phyloP scores from a whole-genome alignment of 1,140 invertebrate species.

The Musca domestica region DNA sequence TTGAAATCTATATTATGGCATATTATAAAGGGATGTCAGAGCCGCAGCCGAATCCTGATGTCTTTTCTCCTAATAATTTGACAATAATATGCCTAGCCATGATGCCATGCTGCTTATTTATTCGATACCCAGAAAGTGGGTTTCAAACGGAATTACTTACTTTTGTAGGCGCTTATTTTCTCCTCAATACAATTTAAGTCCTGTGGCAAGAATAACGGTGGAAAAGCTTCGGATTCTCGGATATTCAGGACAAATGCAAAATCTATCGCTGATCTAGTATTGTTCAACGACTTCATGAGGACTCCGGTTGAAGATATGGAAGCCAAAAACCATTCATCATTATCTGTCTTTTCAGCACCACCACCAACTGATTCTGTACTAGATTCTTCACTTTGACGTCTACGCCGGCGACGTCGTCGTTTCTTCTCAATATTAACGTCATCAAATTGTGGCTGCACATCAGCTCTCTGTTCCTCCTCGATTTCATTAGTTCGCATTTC shows the following conservation, averaged over 20 bases:
- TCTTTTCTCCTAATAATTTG: too few species aligned
- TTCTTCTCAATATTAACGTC: background rate
- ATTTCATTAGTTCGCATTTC: constrained; percentile 20
- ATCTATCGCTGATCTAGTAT: constrained; percentile 41
- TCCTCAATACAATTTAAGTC: constrained; percentile 51
- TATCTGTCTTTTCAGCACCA: too few species aligned
- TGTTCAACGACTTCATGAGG: constrained; percentile 41
- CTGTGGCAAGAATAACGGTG: constrained; percentile 48
- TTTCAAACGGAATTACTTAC: constrained; percentile 28
- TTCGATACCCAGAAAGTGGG: background rate
- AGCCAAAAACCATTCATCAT: constrained; percentile 44
- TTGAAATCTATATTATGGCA: too few species aligned
- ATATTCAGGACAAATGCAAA: constrained; percentile 52
- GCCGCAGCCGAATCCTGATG: too few species aligned
- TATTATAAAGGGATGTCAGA: too few species aligned
- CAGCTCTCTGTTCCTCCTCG: background rate
- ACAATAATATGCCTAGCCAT: too few species aligned
- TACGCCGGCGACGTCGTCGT: constrained; percentile 24
- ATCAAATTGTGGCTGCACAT: background rate
- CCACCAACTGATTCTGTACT: too few species aligned
- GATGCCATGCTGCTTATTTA: background rate
- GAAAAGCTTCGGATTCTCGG: constrained; percentile 51
- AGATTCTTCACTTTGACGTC: background rate
- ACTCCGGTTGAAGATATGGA: constrained; percentile 52
- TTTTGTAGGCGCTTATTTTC: constrained; percentile 51